Percentiles rank a stretch among this genome's conserved stretches.
Conservation (phyloP, 2,888 invertebrate genomes). For the Aphrophora alni region DNA sequence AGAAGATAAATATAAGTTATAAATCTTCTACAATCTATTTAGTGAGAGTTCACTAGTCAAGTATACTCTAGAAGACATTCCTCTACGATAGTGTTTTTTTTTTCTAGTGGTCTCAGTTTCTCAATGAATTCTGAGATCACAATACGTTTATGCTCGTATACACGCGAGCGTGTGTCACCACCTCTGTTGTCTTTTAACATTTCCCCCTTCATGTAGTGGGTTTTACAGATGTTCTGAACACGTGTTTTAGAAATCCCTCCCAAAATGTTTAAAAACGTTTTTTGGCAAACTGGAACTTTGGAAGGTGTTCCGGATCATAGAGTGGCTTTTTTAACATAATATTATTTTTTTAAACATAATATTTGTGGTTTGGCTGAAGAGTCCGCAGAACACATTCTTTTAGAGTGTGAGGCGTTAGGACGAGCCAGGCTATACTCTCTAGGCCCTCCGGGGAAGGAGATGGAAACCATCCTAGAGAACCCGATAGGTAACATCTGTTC, state of each 20-base stretch:
- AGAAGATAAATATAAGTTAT: too few species aligned
- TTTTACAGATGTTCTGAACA: constrained; percentile 25
- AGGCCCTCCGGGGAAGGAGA: too few species aligned
- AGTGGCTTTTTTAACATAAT: constrained; percentile 27
- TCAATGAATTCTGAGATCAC: constrained; percentile 18
- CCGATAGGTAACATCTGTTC: too few species aligned
- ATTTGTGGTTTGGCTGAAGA: too few species aligned
- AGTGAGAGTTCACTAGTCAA: constrained; percentile 21
- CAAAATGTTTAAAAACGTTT: constrained; percentile 26
- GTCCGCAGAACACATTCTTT: too few species aligned
- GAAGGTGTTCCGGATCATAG: constrained; percentile 9
- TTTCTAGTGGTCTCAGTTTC: constrained; percentile 24
- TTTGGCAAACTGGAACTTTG: constrained; percentile 30
- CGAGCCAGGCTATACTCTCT: too few species aligned
- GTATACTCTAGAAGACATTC: constrained; percentile 25
- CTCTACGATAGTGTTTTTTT: constrained; percentile 31
- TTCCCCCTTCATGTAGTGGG: not conserved
- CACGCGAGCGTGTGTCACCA: constrained; percentile 18
- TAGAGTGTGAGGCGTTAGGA: too few species aligned
- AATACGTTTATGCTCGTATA: not conserved
- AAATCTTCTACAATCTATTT: constrained; percentile 26
- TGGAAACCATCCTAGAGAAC: too few species aligned
- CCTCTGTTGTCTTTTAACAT: constrained; percentile 25
- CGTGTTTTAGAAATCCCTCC: constrained; percentile 24
- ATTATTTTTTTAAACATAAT: too few species aligned